Evolutionary conservation across 2,888 invertebrate genomes (phyloP).

Genomic region (Dryococelus australis): DNA sequence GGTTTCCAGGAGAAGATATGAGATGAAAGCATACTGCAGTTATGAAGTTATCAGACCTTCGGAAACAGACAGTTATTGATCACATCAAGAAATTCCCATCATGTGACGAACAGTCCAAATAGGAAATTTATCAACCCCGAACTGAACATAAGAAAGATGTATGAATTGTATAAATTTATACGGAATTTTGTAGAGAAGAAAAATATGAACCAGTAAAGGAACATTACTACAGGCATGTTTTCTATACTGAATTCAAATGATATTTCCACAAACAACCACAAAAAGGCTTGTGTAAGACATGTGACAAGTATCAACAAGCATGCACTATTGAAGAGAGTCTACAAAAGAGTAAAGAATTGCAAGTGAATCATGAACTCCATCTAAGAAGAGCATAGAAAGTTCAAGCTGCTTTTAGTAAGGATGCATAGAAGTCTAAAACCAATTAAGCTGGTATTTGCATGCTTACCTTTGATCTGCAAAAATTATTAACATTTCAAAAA

Average conservation of each 20-base stretch:
- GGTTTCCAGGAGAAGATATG: too few relatives aligned
- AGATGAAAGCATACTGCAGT: too few relatives aligned
- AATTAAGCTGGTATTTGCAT: neutral
- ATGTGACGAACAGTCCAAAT: too few relatives aligned
- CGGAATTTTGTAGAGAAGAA: neutral
- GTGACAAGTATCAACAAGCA: conserved; percentile 23
- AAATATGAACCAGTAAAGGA: neutral
- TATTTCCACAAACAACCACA: conserved; percentile 5
- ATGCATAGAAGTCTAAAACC: neutral
- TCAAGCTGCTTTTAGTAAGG: neutral
- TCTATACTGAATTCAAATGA: conserved; percentile 1
- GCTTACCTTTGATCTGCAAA: conserved; percentile 23
- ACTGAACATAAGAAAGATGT: conserved; percentile 18
- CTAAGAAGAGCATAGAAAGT: neutral
- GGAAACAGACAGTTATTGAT: too few relatives aligned
- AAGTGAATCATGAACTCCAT: neutral
- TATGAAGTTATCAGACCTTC: too few relatives aligned
- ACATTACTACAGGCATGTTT: conserved; percentile 12
- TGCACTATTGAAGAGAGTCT: neutral
- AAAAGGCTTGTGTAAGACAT: neutral
- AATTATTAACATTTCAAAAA: neutral
- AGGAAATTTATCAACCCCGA: neutral
- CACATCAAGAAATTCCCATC: too few relatives aligned
- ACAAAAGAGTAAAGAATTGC: neutral
- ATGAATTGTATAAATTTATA: neutral